These are phyloP conservation scores for Chelidonichthys spinosus DNA, from an alignment of 2,797 vertebrate species.

Conservation along the genomic window DNA sequence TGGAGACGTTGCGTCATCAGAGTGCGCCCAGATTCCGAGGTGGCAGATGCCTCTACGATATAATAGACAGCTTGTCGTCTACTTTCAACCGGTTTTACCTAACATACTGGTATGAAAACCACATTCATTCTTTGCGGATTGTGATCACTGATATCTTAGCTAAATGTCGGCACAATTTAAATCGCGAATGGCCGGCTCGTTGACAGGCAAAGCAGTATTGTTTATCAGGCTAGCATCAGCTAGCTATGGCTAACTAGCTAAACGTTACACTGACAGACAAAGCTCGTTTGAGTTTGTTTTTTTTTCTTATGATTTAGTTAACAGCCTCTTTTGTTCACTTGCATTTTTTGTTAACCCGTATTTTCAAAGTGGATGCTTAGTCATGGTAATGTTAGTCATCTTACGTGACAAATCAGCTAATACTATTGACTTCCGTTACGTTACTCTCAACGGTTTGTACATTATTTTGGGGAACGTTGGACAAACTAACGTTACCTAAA, in stretches of 20 bases:
- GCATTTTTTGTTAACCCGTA: not conserved
- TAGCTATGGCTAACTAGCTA: constrained; percentile 57
- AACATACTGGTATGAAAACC: constrained; percentile 62
- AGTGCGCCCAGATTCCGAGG: constrained; percentile 56
- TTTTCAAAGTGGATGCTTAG: not conserved
- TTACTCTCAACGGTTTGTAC: not conserved
- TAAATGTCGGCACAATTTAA: fast-evolving
- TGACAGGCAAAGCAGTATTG: not conserved
- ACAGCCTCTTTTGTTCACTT: not conserved
- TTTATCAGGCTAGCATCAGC: constrained; percentile 32
- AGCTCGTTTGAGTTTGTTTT: not conserved
- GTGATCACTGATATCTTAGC: not conserved
- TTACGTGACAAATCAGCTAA: not conserved
- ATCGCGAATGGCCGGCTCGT: fast-evolving
- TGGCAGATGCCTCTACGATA: constrained; percentile 70
- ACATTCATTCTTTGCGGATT: fast-evolving
- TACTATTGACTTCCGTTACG: not conserved
- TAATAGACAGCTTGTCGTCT: constrained; percentile 40
- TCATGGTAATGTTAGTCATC: too few relatives aligned
- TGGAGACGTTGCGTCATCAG: constrained; percentile 57
- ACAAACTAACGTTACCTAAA: not conserved
- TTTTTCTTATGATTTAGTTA: too few relatives aligned
- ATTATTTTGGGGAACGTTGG: not conserved
- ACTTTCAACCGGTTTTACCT: constrained; percentile 40
- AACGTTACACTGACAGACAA: not conserved